These are phyloP conservation scores for Dufourea novaeangliae DNA, from an alignment of 1,140 invertebrate species.

Conservation along the genomic window DNA sequence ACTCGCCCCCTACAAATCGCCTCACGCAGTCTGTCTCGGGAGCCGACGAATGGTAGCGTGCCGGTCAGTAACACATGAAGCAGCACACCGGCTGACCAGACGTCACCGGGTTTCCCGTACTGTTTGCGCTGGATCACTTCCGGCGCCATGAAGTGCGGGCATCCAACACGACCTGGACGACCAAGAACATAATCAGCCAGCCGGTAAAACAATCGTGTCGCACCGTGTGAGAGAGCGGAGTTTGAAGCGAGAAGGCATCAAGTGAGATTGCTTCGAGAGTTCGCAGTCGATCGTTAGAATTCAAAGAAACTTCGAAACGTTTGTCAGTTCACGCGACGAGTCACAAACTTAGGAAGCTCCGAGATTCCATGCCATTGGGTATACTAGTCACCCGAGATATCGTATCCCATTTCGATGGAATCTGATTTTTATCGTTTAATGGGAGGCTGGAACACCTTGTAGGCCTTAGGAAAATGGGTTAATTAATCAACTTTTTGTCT, in stretches of 20 bases:
- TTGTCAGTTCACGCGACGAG: background rate
- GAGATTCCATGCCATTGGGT: background rate
- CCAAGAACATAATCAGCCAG: conserved; percentile 50
- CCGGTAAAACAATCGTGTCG: conserved; percentile 22
- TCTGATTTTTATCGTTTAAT: no score
- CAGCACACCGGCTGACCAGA: conserved; percentile 97
- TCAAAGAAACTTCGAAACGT: conserved; percentile 32
- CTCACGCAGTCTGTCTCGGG: conserved; percentile 94
- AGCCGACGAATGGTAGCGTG: conserved; percentile 96
- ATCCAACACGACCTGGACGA: conserved; percentile 92
- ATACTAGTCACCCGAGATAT: background rate
- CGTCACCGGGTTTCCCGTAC: conserved; percentile 98
- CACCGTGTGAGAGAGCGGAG: conserved; percentile 15
- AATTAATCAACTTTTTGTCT: no score
- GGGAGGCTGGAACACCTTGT: no score
- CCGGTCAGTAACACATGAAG: conserved; percentile 96
- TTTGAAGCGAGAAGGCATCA: conserved; percentile 57
- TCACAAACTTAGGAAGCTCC: background rate
- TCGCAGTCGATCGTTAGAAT: conserved; percentile 59
- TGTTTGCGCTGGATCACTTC: conserved; percentile 95
- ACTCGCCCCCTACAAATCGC: conserved; percentile 93
- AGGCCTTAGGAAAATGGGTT: no score
- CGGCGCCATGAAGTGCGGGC: conserved; percentile 98
- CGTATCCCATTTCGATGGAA: no score
- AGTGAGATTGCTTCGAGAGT: conserved; percentile 57